Evolutionary conservation across 1,140 invertebrate genomes (phyloP).

Genomic region (Alviniconcha marisindica): DNA sequence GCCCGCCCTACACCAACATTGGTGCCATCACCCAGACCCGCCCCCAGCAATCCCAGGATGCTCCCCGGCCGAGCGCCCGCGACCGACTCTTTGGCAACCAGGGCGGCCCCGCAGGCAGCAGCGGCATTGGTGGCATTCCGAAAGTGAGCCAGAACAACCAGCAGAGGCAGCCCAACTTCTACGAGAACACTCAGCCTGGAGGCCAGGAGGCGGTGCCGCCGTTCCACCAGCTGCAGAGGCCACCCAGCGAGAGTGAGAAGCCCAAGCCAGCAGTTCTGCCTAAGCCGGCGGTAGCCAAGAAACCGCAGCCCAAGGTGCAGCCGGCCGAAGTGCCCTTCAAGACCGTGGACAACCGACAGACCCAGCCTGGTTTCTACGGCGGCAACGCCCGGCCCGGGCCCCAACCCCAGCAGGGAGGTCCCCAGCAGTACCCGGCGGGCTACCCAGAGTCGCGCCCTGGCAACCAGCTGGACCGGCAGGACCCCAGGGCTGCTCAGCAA

Average conservation of each 20-base stretch:
- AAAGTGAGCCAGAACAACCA: constrained; percentile 62
- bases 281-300: constrained; percentile 65
- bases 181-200: constrained; percentile 68
- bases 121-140: constrained; percentile 53
- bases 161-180: constrained; percentile 65
- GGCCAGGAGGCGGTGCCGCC: constrained; percentile 60
- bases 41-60: constrained; percentile 32
- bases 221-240: constrained; percentile 63
- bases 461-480: constrained; percentile 13
- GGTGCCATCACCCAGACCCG: constrained; percentile 29
- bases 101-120: constrained; percentile 1
- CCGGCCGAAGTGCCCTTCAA: constrained; percentile 59
- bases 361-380: constrained; percentile 68
- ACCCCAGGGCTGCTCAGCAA: constrained; percentile 19
- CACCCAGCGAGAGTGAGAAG: constrained; percentile 48
- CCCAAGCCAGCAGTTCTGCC: constrained; percentile 54
- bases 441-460: constrained; percentile 3
- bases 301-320: constrained; percentile 53
- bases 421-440: constrained; percentile 36
- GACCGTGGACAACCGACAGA: constrained; percentile 63
- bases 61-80: constrained; percentile 37
- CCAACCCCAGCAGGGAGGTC: neutral
- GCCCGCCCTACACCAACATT: constrained; percentile 41
- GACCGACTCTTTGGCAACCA: constrained; percentile 41
- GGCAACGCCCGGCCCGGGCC: neutral